These are phyloP conservation scores for Acipenser transmontanus DNA, from an alignment of 2,797 vertebrate genomes.

Conservation along the genomic window DNA sequence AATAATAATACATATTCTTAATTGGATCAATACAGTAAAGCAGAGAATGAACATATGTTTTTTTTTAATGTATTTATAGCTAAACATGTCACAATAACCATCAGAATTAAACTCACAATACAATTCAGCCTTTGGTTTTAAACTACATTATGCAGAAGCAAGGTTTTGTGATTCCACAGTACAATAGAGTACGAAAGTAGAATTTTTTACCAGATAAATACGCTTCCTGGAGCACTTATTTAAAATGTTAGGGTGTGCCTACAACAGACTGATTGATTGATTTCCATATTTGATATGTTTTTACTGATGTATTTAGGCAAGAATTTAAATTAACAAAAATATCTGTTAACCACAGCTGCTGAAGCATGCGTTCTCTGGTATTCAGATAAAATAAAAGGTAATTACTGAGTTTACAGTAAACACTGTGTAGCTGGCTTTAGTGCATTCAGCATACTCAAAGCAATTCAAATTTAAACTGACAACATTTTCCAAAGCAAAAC, in stretches of 20 bases:
- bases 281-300: conserved; percentile 3
- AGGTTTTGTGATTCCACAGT: too few relatives aligned
- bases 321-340: not conserved
- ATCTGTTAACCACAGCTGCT: not conserved
- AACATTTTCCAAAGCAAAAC: conserved; percentile 13
- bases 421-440: not conserved
- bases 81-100: too few relatives aligned
- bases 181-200: too few relatives aligned
- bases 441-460: conserved; percentile 5
- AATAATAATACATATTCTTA: too few relatives aligned
- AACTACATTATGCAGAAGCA: too few relatives aligned
- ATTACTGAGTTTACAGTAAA: conserved; percentile 10
- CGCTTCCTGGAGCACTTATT: not conserved
- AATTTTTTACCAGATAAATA: not conserved
- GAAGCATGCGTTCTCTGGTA: not conserved
- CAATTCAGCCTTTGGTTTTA: too few relatives aligned
- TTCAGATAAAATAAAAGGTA: not conserved
- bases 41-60: too few relatives aligned
- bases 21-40: too few relatives aligned
- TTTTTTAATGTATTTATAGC: too few relatives aligned
- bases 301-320: not conserved
- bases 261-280: not conserved
- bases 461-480: conserved; percentile 4
- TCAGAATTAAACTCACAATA: too few relatives aligned
- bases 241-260: not conserved